phyloP scores from a whole-genome alignment of 1,140 invertebrate species.

The Listronotus bonariensis region DNA sequence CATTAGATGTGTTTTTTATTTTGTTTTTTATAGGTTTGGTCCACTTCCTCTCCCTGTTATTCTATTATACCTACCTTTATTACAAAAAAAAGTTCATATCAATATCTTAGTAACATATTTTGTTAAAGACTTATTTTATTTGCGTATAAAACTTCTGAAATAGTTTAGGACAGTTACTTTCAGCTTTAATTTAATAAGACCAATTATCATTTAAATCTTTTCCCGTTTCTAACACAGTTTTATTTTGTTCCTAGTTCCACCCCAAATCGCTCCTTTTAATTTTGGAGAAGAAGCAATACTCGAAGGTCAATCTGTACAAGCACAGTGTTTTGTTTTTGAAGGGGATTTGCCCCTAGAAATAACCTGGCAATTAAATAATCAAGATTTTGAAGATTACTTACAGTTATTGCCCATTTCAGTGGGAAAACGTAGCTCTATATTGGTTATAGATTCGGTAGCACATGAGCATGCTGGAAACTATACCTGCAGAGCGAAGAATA shows the following conservation, averaged over 20 bases:
- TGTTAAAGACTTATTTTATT: no score
- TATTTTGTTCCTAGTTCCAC: conserved; percentile 49
- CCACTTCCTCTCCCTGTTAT: no score
- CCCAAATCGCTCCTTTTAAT: conserved; percentile 71
- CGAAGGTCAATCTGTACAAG: conserved; percentile 54
- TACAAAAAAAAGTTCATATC: no score
- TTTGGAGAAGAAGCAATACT: conserved; percentile 65
- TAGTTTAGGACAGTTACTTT: no score
- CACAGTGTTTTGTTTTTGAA: conserved; percentile 45
- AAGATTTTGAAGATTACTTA: conserved; percentile 55
- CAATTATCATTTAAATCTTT: conserved; percentile 4
- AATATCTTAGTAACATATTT: no score
- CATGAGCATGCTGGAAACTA: conserved; percentile 76
- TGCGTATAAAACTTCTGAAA: no score
- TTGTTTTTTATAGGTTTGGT: not conserved
- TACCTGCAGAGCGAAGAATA: conserved; percentile 79
- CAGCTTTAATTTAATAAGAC: no score
- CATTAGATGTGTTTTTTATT: not conserved
- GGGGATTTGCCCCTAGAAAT: conserved; percentile 52
- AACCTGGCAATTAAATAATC: conserved; percentile 63
- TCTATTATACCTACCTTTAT: no score
- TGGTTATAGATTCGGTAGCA: conserved; percentile 77
- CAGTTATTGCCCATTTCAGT: conserved; percentile 57
- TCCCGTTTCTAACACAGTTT: not conserved
- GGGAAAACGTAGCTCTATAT: conserved; percentile 53